Evolutionary conservation across 92 coral and sea anemone species (phyloP).

Genomic region (Parazoanthus atlanticus): DNA sequence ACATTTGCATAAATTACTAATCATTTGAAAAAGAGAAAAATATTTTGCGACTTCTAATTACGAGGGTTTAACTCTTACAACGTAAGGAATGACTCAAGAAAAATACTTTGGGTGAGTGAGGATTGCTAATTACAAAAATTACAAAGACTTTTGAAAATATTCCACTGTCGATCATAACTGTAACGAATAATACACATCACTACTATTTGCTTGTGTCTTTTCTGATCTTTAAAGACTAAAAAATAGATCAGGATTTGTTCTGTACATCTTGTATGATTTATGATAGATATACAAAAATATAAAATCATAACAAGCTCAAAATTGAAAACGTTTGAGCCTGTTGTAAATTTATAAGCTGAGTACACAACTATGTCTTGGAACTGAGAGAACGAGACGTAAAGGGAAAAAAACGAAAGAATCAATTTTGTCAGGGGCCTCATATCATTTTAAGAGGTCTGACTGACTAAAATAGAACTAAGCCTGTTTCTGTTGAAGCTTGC

Average conservation of each 20-base stretch:
- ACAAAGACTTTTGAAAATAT: neutral
- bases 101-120: neutral
- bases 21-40: neutral
- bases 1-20: neutral
- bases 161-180: neutral
- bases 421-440: too few species aligned
- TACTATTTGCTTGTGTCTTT: neutral
- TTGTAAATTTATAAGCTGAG: neutral
- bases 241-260: neutral
- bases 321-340: neutral
- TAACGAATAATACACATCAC: neutral
- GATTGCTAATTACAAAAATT: neutral
- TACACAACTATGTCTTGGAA: neutral
- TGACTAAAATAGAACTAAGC: neutral
- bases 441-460: neutral
- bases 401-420: neutral
- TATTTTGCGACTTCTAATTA: neutral
- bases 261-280: too few species aligned
- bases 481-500: too few species aligned
- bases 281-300: neutral
- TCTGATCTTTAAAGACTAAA: neutral
- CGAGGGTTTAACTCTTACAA: neutral
- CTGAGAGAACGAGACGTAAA: neutral
- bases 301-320: neutral
- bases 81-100: neutral